Conservation (phyloP, 2,113 vertebrate genomes). For the Ivindomyrus marchei region DNA sequence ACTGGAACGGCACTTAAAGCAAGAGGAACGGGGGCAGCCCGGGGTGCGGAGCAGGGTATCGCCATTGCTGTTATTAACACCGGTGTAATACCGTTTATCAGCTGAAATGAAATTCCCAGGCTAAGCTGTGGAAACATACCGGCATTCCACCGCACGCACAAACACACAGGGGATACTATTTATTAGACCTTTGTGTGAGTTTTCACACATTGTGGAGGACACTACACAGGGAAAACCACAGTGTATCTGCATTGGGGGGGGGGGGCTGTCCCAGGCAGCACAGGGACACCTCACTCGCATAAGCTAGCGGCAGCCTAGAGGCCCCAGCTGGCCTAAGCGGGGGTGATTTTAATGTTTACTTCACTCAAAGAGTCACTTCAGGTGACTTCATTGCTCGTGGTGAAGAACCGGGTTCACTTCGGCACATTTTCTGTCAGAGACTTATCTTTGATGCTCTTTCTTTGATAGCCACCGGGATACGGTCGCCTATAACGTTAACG, state of each 20-base stretch:
- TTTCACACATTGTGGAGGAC: not conserved
- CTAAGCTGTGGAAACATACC: not conserved
- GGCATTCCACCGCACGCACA: not conserved
- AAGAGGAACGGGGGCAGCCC: not conserved
- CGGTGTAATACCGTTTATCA: not conserved
- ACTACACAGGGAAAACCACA: not conserved
- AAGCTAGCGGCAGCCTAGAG: not conserved
- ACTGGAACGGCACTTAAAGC: not conserved
- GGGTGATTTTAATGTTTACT: not conserved
- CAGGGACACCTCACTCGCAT: not conserved
- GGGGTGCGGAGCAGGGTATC: not conserved
- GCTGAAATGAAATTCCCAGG: not conserved
- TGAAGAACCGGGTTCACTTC: not conserved
- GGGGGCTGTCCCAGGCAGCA: not conserved
- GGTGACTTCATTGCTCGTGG: not conserved
- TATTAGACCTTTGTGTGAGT: not conserved
- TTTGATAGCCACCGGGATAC: not conserved
- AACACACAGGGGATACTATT: not conserved
- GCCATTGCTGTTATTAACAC: not conserved
- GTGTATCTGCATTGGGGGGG: not conserved
- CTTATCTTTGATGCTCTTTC: not conserved
- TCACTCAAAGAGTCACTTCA: not conserved
- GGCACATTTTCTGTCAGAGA: not conserved
- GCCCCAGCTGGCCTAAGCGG: not conserved
- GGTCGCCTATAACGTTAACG: not conserved